Evolutionary conservation across 1,140 invertebrate species (phyloP), one percentile per base, ranked within the genome.

Genomic region (Magallana gigas): DNA sequence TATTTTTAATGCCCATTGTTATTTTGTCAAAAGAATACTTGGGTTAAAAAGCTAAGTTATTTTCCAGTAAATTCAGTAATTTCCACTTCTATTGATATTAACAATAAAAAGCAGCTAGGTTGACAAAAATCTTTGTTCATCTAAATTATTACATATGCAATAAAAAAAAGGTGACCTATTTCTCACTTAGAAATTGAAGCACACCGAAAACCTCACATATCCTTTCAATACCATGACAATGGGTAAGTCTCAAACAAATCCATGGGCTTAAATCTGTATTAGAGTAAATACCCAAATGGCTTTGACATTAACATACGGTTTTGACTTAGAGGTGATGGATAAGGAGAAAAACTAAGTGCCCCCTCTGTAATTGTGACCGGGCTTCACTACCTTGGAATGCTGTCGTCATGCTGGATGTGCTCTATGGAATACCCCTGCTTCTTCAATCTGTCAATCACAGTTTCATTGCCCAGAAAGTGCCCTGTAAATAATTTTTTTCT

Each of bases 401-500:
- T 89, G 9, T 91, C 89, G 87, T 91, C 91, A 8, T 94, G 92
- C n/a, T 88, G 89, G 6, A 94, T 93, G 89, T 95, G 95, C 64
- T 94, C 92, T 23, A 95, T 91, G 82, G 92, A 90, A 90, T 94
- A 94, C 14, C 95, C 95, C 12, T 92, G 88, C 18, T 91, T 90
- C 87, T 91, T 90, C 48, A 96, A 90, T 83, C 94, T 92, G 86
- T 96, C 94, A 87, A 96, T 91, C 64, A 96, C 94, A 56, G 95
- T 95, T 88, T 95, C 91, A 90, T 96, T 95, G 8, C 96, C 95
- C 59, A 96, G 88, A 93, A 95, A 96, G 91, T 95, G 95, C 83
- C 94, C 96, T 96, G 92, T 23, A 92, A 93, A 90, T 18, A 85
- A 89, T 23, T 23, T 23, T 23, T 23, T 23, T 23, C 23, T 23